Evolutionary conservation across 2,888 invertebrate genomes (phyloP), one percentile per base, ranked within the genome.

Genomic region (Spatulosminthurus flaviceps): DNA sequence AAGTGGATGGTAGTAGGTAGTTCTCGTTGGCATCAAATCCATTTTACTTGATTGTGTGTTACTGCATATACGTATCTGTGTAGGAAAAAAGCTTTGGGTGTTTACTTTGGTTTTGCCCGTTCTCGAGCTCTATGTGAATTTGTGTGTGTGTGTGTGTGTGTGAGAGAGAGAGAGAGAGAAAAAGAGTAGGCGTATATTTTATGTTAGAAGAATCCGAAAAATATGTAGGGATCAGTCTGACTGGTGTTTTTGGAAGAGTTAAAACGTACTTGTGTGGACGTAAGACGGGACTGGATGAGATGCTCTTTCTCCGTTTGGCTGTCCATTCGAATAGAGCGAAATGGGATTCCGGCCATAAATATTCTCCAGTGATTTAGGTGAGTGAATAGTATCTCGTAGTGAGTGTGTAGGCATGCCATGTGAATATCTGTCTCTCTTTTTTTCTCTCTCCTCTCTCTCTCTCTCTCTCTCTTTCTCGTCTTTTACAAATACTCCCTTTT

Each of bases 301-400:
- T 76, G 43, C 69, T 76, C 76, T 76, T 43, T 70, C 70, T 70
- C 70, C 66, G 26, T 64, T 26, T 74, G 74, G 69, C 76, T 76
- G 70, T 71, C 77, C 70, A 61, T 77, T 77, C 77, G 60, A 61
- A 76, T 76, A 67, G 76, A 76, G 76, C 76, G 76, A 77, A 77
- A 77, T 77, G 60, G 77, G 71, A 70, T 70, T 70, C 77, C 77
- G 70, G 77, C 70, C 69, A 77, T 77, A 77, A 71, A 77, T 77
- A 77, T 77, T 77, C 77, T 69, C 71, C 77, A 61, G 77, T 77
- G 77, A 77, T 77, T 77, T 77, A 77, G 71, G 77, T 77, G 77
- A 77, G 77, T 77, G 77, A 77, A 77, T 61, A 70, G 77, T 67
- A 67, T 76, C 76, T 61, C 61, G 61, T 76, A 66, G 76, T 74